Percentiles rank a stretch among this genome's conserved stretches.
phyloP scores from a whole-genome alignment of 2,113 vertebrate genomes.

The Ia io region DNA sequence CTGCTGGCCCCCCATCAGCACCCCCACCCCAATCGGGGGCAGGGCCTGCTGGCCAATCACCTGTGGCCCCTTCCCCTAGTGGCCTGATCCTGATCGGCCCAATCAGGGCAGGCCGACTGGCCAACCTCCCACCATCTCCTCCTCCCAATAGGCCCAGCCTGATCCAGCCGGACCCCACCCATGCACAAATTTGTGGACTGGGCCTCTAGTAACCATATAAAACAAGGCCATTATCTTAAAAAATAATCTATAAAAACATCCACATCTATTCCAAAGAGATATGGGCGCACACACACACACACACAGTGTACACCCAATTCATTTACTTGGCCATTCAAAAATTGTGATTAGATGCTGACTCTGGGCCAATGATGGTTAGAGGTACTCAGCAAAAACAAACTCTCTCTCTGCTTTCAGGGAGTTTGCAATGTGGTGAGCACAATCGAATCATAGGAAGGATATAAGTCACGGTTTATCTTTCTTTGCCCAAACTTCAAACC shows the following conservation, averaged over 20 bases:
- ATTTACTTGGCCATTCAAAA: neutral
- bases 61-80: too few relatives aligned
- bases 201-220: neutral
- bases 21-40: too few relatives aligned
- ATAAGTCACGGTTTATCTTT: neutral
- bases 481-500: neutral
- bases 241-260: neutral
- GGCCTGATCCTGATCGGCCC: too few relatives aligned
- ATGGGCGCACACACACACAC: too few relatives aligned
- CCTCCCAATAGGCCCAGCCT: too few relatives aligned
- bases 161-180: too few relatives aligned
- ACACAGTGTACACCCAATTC: neutral
- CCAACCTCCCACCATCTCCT: too few relatives aligned
- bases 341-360: neutral
- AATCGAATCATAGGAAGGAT: too few relatives aligned
- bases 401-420: neutral
- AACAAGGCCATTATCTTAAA: neutral
- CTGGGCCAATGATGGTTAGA: fast-evolving
- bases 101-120: too few relatives aligned
- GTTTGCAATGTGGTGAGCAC: neutral
- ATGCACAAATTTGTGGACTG: too few relatives aligned
- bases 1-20: too few relatives aligned
- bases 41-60: too few relatives aligned
- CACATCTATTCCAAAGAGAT: neutral
- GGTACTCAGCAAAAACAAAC: neutral